phyloP scores from a whole-genome alignment of 1,140 invertebrate species.

The Pseudomyrmex sp. region DNA sequence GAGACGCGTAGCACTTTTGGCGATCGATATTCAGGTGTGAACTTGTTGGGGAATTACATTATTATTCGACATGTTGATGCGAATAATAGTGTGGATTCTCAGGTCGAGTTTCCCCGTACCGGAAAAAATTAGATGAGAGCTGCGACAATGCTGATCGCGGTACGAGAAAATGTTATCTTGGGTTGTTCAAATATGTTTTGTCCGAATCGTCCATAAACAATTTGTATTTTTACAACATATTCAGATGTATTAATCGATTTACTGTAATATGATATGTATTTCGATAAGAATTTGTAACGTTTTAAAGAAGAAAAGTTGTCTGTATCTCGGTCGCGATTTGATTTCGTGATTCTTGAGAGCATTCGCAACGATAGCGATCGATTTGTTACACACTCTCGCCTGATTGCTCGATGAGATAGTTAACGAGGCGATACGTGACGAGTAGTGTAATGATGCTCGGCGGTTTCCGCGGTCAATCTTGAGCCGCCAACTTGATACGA shows the following conservation, averaged over 20 bases:
- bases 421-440: slow-evolving; percentile 38
- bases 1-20: slow-evolving; percentile 21
- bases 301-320: background rate
- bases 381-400: slow-evolving; percentile 8
- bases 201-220: too few species aligned
- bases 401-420: background rate
- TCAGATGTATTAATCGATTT: too few species aligned
- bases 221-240: too few species aligned
- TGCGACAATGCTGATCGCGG: background rate
- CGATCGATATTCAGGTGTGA: slow-evolving; percentile 52
- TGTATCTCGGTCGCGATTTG: background rate
- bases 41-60: background rate
- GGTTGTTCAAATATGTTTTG: too few species aligned
- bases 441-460: slow-evolving; percentile 20
- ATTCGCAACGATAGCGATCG: background rate
- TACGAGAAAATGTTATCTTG: background rate
- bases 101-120: background rate
- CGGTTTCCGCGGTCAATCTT: slow-evolving; percentile 35
- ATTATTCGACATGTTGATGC: too few species aligned
- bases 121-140: background rate
- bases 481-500: slow-evolving; percentile 20
- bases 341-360: background rate
- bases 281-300: too few species aligned
- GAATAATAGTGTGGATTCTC: background rate
- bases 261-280: too few species aligned